Evolutionary conservation across 2,113 vertebrate species (phyloP), one percentile per base, ranked within the genome.

Genomic region (Oryzias curvinotus): DNA sequence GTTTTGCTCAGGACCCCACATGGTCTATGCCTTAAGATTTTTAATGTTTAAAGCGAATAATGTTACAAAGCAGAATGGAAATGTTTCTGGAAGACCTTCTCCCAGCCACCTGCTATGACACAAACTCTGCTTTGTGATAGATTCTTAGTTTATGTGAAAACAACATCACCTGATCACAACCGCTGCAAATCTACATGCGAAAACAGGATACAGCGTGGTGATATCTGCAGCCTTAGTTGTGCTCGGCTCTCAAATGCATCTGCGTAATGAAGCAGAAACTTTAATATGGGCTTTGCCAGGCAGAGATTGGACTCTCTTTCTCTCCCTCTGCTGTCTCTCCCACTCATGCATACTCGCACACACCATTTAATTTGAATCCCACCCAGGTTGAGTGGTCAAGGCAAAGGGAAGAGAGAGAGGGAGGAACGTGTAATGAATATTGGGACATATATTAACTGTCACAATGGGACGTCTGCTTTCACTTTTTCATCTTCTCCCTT

Each of bases 341-440:
- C 61, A 7, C 64, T 68, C 80, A 56, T 4, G 58, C 75, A 53
- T 68, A 55, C 75, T 67, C 65, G 74, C 74, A 73, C 78, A 68
- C 64, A 47, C 49, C 73, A 62, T 83, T 83, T 77, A 52, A 81
- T 77, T 86, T 72, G 74, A 81, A 84, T 79, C 68, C 65, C 76
- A 73, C 70, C 73, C 55, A 66, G 81, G 67, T 51, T 68, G 68
- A 77, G 73, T 14, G 47, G 67, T 68, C 61, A 61, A 63, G 58
- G 71, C 52, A 52, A 56, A 12, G 55, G 36, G 12, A 6, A 57
- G 65, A 44, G 15, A 19, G 62, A 55, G 57, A 42, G 57, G 50
- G 45, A 57, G 68, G 42, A n/a, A 51, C 71, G 71, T 80, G 71
- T 72, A 86, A 84, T 80, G 77, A 84, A 84, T 82, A 84, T 69